Evolutionary conservation across 2,888 invertebrate species (phyloP).

Genomic region (Eupithecia insigniata): DNA sequence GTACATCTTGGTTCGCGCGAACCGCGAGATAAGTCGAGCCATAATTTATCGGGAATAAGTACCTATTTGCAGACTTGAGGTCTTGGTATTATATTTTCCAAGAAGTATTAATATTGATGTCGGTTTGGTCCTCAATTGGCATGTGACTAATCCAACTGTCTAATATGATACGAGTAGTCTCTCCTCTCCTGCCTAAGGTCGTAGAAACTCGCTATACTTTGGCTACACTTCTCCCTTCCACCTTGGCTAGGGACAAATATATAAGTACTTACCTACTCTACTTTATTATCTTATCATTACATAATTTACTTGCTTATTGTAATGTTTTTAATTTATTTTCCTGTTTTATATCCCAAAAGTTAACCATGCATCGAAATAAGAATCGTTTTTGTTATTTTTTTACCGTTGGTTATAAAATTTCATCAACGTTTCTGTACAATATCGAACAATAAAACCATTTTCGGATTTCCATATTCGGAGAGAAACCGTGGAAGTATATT

Average conservation of each 20-base stretch:
- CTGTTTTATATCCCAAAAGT: not conserved
- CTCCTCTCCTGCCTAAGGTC: too few relatives aligned
- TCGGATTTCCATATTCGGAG: conserved; percentile 18
- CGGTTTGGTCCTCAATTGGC: not conserved
- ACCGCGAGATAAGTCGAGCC: conserved; percentile 42
- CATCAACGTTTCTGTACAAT: not conserved
- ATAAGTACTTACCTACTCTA: not conserved
- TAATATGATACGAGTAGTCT: not conserved
- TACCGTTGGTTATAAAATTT: not conserved
- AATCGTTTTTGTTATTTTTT: not conserved
- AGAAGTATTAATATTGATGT: not conserved
- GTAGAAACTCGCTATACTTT: not conserved
- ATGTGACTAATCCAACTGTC: not conserved
- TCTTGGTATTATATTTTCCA: conserved; percentile 2
- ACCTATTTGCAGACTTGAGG: conserved; percentile 24
- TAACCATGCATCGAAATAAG: not conserved
- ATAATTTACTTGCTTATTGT: not conserved
- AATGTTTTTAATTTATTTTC: not conserved
- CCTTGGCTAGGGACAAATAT: not conserved
- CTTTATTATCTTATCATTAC: not conserved
- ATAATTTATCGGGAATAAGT: conserved; percentile 21
- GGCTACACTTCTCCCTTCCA: not conserved
- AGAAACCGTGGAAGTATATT: conserved; percentile 14
- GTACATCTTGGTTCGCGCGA: conserved; percentile 56
- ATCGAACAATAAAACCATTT: conserved; percentile 7